Percentiles rank a stretch among this genome's conserved stretches.
phyloP scores from a whole-genome alignment of 2,888 invertebrate genomes.

The Andrena minutula region DNA sequence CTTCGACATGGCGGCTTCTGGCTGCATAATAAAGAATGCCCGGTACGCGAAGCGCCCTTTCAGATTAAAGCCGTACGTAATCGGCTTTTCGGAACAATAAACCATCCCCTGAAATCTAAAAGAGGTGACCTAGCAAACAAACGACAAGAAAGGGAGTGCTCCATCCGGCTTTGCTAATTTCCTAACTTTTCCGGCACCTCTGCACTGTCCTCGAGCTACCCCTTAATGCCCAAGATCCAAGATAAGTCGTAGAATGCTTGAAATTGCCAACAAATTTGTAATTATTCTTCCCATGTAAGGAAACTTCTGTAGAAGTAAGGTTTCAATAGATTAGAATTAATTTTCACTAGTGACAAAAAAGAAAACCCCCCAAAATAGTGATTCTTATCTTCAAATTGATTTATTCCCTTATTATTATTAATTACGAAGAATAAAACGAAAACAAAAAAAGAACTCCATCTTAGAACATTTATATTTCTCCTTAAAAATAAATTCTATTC shows the following conservation, averaged over 20 bases:
- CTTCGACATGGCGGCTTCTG: constrained; percentile 12
- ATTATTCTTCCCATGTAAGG: background rate
- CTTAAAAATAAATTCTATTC: too few relatives aligned
- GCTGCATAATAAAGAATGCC: constrained; percentile 36
- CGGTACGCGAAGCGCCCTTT: constrained; percentile 22
- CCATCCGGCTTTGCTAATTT: constrained; percentile 49
- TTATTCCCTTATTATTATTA: too few relatives aligned
- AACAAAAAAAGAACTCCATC: too few relatives aligned
- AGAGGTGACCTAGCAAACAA: constrained; percentile 58
- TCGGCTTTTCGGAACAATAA: constrained; percentile 63
- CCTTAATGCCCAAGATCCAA: constrained; percentile 24
- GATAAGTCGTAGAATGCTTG: constrained; percentile 12
- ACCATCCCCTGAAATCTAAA: constrained; percentile 38
- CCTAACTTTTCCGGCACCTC: constrained; percentile 15
- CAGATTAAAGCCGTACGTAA: constrained; percentile 52
- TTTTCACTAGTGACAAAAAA: too few relatives aligned
- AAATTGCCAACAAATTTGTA: background rate
- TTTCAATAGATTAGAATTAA: too few relatives aligned
- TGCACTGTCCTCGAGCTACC: background rate
- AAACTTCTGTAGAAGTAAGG: too few relatives aligned
- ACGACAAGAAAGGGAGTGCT: constrained; percentile 30
- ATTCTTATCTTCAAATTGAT: too few relatives aligned
- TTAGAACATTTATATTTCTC: too few relatives aligned
- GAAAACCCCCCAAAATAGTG: too few relatives aligned
- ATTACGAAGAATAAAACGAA: too few relatives aligned